phyloP scores from a whole-genome alignment of 2,888 invertebrate species.

The Spatulosminthurus flaviceps region DNA sequence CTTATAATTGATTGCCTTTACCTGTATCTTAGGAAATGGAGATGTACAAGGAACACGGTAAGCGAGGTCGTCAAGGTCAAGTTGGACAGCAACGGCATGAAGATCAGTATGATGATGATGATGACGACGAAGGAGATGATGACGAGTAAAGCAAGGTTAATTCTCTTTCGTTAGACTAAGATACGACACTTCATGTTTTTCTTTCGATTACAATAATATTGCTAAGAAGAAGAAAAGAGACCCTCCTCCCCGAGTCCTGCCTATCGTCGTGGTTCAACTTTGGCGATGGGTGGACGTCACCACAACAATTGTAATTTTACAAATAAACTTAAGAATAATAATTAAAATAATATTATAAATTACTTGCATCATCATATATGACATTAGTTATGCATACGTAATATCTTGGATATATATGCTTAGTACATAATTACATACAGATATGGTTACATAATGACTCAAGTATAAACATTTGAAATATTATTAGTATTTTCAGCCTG shows the following conservation, averaged over 20 bases:
- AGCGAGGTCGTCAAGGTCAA: slow-evolving; percentile 37
- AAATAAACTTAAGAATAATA: slow-evolving; percentile 7
- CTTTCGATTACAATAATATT: slow-evolving; percentile 29
- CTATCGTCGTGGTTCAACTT: not conserved
- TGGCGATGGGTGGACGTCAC: not conserved
- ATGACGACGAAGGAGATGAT: slow-evolving; percentile 49
- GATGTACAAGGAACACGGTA: slow-evolving; percentile 42
- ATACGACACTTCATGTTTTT: slow-evolving; percentile 23
- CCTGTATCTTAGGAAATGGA: slow-evolving; percentile 41
- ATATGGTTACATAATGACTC: not conserved
- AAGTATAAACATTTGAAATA: slow-evolving; percentile 17
- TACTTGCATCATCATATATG: slow-evolving; percentile 14
- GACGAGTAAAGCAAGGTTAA: slow-evolving; percentile 40
- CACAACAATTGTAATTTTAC: slow-evolving; percentile 15
- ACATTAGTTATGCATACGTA: slow-evolving; percentile 18
- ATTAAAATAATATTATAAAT: not conserved
- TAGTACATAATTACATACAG: not conserved
- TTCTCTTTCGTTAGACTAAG: slow-evolving; percentile 40
- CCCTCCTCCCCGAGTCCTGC: slow-evolving; percentile 9
- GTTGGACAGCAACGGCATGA: slow-evolving; percentile 26
- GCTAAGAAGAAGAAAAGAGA: slow-evolving; percentile 7
- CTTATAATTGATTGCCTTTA: not conserved
- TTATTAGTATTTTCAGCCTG: slow-evolving; percentile 19
- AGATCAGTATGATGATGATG: slow-evolving; percentile 47
- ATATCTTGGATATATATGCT: too few relatives aligned